A percentile compares a stretch with the other conserved stretches of the same genome.
phyloP scores from a whole-genome alignment of 2,113 vertebrate genomes.

The Scopus umbretta region DNA sequence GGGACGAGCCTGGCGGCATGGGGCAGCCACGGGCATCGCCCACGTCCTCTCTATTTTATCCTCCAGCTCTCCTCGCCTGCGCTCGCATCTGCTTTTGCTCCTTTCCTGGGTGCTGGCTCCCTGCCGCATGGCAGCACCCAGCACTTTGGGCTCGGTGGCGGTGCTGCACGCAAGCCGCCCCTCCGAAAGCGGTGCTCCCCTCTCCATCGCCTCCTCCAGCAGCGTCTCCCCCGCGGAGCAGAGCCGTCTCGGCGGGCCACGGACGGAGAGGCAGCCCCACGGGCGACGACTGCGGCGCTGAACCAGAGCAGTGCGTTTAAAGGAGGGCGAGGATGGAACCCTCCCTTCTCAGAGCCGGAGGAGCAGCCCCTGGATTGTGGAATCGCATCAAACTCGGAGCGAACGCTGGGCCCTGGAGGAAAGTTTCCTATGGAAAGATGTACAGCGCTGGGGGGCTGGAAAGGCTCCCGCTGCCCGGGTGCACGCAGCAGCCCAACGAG shows the following conservation, averaged over 20 bases:
- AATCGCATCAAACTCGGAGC: background rate
- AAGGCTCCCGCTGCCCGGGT: background rate
- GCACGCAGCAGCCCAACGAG: background rate
- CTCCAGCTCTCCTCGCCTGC: background rate
- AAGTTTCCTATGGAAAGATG: conserved; percentile 26
- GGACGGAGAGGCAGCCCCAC: background rate
- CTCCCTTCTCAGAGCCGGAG: background rate
- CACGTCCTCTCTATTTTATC: rapidly evolving
- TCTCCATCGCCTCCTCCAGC: background rate
- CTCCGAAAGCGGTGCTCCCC: background rate
- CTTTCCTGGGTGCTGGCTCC: background rate
- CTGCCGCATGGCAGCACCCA: background rate
- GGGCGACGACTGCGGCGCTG: rapidly evolving
- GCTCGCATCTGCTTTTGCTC: background rate
- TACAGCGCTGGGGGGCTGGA: background rate
- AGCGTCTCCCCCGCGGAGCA: background rate
- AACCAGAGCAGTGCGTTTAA: background rate
- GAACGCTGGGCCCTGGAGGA: background rate
- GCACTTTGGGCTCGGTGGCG: too few species aligned
- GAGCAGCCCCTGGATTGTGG: background rate
- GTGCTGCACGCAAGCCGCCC: background rate
- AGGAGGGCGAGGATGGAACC: background rate
- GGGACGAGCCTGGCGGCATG: background rate
- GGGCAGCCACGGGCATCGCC: background rate
- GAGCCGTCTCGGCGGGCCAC: rapidly evolving